Evolutionary conservation across 2,888 invertebrate genomes (phyloP), one percentile per base, ranked within the genome.

Genomic region (Trachelus tabidus): DNA sequence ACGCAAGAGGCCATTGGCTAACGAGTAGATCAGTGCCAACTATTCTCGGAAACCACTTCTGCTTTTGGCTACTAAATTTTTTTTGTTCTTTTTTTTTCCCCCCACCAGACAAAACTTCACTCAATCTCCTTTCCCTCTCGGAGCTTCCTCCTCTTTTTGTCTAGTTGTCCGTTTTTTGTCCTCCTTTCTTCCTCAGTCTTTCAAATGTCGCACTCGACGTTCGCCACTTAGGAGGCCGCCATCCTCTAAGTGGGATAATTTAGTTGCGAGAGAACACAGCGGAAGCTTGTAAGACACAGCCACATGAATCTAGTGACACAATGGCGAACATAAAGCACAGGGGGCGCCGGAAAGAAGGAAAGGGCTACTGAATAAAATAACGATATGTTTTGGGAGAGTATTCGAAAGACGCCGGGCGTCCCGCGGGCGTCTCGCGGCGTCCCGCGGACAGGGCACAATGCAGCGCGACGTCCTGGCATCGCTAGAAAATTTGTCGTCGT

Each of bases 331-430:
- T 77, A 77, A 77, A 77, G 75, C 77, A 77, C 34, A 15, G 71
- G 40, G 40, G n/a, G 73, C 68, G 73, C 31, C 69, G 12, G 31
- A 33, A 34, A 34, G 69, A 15, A 33, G 69, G 30, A 69, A 69
- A 34, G n/a, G 80, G 82, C 85, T 83, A 79, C 81, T 77, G 86
- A 83, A 86, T 86, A 86, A 86, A 86, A 86, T 86, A 83, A 85
- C 86, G 83, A 83, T 86, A 84, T 79, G 79, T 86, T 75, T 75
- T 30, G 34, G 40, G 30, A 23, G 75, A 78, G 75, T 37, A 75
- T 78, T 75, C 69, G 75, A 73, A 40, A 40, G 40, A 40, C 73
- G 68, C 34, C 56, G 75, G 69, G 34, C 84, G 84, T 83, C 82
- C 79, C 73, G 74, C 81, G 82, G 75, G 79, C 80, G 79, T 79